Evolutionary conservation across 2,113 vertebrate species (phyloP).

Genomic region (Gobiocypris rarus): DNA sequence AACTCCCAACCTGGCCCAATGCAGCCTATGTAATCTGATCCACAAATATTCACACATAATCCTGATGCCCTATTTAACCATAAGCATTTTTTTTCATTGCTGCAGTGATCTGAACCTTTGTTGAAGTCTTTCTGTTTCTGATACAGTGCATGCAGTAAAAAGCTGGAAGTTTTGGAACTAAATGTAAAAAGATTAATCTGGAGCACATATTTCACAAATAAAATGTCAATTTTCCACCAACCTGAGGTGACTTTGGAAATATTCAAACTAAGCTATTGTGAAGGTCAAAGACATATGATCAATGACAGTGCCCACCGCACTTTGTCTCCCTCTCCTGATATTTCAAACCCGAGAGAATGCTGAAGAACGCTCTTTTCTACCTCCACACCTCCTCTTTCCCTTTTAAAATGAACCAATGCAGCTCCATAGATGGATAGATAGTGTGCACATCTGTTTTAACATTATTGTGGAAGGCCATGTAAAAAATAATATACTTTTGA

Average conservation of each 20-base stretch:
- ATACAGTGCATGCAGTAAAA: not conserved
- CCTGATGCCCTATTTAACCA: conserved; percentile 40
- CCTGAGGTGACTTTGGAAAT: conserved; percentile 51
- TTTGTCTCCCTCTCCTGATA: conserved; percentile 53
- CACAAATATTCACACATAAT: conserved; percentile 49
- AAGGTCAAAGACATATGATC: conserved; percentile 53
- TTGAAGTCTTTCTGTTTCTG: not conserved
- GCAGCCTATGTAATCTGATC: conserved; percentile 47
- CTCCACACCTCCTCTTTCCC: not conserved
- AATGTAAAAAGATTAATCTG: conserved; percentile 20
- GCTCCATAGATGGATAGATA: not conserved
- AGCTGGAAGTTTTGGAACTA: not conserved
- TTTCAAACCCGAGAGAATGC: conserved; percentile 57
- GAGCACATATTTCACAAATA: not conserved
- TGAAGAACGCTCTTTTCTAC: conserved; percentile 39
- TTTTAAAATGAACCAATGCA: not conserved
- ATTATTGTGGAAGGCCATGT: not conserved
- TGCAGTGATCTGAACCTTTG: conserved; percentile 29
- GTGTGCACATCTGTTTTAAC: not conserved
- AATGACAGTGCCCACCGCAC: conserved; percentile 49
- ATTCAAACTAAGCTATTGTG: conserved; percentile 51
- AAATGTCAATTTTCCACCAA: conserved; percentile 31
- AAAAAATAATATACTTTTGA: not conserved
- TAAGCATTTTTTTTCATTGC: conserved; percentile 21
- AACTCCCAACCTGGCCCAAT: conserved; percentile 32